Conservation (phyloP, 2,797 vertebrate species). For the Sternarchorhynchus goeldii region DNA sequence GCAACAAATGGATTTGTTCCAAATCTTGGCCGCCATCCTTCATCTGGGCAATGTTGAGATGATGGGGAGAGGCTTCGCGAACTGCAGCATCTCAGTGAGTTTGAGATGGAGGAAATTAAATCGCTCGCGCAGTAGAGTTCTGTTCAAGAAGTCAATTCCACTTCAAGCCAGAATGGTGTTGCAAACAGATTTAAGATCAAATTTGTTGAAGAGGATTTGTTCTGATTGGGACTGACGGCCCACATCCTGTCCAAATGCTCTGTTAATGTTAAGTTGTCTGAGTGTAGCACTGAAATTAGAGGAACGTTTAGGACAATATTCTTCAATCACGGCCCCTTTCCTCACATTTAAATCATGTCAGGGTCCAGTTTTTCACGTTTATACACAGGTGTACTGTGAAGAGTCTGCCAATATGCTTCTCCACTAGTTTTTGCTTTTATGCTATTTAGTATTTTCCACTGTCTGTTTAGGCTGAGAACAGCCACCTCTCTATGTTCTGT, state of each 20-base stretch:
- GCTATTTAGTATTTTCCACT: conserved; percentile 32
- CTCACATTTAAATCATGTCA: too few relatives aligned
- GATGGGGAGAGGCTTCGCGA: conserved; percentile 83
- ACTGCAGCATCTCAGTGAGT: conserved; percentile 85
- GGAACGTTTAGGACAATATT: too few relatives aligned
- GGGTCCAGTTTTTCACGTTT: neutral
- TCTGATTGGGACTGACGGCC: too few relatives aligned
- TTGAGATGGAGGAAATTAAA: neutral
- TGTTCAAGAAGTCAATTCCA: neutral
- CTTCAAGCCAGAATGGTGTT: too few relatives aligned
- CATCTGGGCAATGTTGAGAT: conserved; percentile 93
- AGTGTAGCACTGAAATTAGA: too few relatives aligned
- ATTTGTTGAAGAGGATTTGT: too few relatives aligned
- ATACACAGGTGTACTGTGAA: too few relatives aligned
- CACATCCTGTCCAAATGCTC: too few relatives aligned
- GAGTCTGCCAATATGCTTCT: neutral
- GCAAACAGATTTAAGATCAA: too few relatives aligned
- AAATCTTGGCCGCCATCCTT: conserved; percentile 90
- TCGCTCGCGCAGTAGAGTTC: neutral
- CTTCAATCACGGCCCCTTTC: too few relatives aligned
- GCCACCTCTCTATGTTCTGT: conserved; percentile 86
- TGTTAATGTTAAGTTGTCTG: too few relatives aligned
- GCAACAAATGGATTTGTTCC: conserved; percentile 91
- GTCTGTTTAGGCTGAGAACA: conserved; percentile 79
- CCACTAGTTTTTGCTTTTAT: neutral